Percentiles rank a stretch among this genome's conserved stretches.
These are phyloP conservation scores for Globodera rostochiensis DNA, from an alignment of 1,140 invertebrate species.

Conservation along the genomic window DNA sequence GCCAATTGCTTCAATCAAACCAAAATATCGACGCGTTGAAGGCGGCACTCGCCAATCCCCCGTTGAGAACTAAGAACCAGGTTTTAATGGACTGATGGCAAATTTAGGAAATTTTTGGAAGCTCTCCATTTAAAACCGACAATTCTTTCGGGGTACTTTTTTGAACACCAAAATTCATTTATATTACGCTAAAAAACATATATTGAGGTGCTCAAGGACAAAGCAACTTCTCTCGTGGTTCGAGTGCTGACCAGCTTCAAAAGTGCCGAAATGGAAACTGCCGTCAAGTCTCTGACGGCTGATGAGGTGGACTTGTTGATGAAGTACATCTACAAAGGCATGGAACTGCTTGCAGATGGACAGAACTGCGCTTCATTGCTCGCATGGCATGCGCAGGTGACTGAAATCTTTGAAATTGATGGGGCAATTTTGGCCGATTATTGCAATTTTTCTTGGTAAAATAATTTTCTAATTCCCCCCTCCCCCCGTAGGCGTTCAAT, in stretches of 20 bases:
- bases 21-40: slow-evolving; percentile 40
- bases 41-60: slow-evolving; percentile 44
- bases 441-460: slow-evolving; percentile 2
- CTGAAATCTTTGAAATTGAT: neutral
- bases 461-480: neutral
- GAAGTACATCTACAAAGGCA: slow-evolving; percentile 48
- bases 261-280: slow-evolving; percentile 36
- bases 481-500: slow-evolving; percentile 22
- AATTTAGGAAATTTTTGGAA: too few species aligned
- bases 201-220: slow-evolving; percentile 34
- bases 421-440: neutral
- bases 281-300: slow-evolving; percentile 17
- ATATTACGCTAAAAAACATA: too few species aligned
- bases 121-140: neutral
- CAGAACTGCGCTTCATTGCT: slow-evolving; percentile 40
- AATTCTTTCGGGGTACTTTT: neutral
- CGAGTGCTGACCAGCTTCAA: slow-evolving; percentile 45
- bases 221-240: slow-evolving; percentile 24
- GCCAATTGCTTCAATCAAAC: slow-evolving; percentile 38
- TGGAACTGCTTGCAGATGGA: slow-evolving; percentile 46
- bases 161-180: too few species aligned
- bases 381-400: slow-evolving; percentile 44
- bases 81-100: neutral
- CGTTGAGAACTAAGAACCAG: slow-evolving; percentile 46
- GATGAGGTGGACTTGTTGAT: slow-evolving; percentile 42